Conservation (phyloP, 2,888 invertebrate genomes). For the Diaprepes abbreviatus region DNA sequence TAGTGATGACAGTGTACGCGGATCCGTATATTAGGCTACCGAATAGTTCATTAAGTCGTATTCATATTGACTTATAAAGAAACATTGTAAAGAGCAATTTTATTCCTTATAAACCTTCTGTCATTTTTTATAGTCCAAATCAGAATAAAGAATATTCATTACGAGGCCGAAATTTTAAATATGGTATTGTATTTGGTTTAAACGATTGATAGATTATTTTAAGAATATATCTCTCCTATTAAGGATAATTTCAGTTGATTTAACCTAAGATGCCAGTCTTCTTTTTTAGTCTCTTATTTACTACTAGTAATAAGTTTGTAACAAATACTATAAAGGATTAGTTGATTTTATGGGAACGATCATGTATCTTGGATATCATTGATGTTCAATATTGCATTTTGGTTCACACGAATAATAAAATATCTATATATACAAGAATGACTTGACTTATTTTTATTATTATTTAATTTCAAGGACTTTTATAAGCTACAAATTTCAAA, state of each 20-base stretch:
- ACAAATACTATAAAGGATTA: too few species aligned
- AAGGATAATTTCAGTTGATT: not conserved
- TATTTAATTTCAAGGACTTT: too few species aligned
- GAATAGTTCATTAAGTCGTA: slow-evolving; percentile 56
- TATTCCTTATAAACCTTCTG: slow-evolving; percentile 14
- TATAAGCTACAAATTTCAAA: too few species aligned
- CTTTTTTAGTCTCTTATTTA: too few species aligned
- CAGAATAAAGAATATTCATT: slow-evolving; percentile 18
- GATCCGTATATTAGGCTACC: slow-evolving; percentile 55
- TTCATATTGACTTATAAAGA: slow-evolving; percentile 23
- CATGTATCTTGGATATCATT: too few species aligned
- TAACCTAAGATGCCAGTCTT: not conserved
- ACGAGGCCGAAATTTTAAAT: slow-evolving; percentile 18
- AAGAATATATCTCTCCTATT: not conserved
- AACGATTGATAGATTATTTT: slow-evolving; percentile 4
- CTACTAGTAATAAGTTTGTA: too few species aligned
- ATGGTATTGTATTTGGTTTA: slow-evolving; percentile 14
- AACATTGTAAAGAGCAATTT: slow-evolving; percentile 27
- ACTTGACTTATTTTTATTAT: too few species aligned
- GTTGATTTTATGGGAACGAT: too few species aligned
- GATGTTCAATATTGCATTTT: too few species aligned
- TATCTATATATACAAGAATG: too few species aligned
- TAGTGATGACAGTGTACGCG: slow-evolving; percentile 55
- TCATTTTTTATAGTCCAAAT: slow-evolving; percentile 36
- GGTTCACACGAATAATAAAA: too few species aligned